Conservation (phyloP, 1,140 invertebrate species). For the Hypsibius dujardini region DNA sequence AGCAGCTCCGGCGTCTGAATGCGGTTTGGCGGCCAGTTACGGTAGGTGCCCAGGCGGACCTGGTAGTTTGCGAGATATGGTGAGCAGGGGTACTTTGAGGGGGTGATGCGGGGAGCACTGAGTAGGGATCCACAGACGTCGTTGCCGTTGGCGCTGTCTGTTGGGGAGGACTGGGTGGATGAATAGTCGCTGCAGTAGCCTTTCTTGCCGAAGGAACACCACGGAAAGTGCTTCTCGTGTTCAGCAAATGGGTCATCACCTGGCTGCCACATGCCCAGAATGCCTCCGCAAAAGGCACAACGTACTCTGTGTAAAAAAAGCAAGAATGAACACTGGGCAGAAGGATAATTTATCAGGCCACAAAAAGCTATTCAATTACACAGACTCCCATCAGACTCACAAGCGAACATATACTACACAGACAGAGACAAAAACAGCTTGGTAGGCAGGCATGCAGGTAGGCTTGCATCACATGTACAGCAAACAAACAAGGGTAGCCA, state of each 20-base stretch:
- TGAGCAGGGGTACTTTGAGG: not conserved
- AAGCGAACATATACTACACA: too few species aligned
- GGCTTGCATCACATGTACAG: too few species aligned
- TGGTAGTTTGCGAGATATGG: slow-evolving; percentile 2
- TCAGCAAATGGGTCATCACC: slow-evolving; percentile 26
- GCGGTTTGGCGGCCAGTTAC: slow-evolving; percentile 45
- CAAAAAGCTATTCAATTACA: too few species aligned
- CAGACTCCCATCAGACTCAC: too few species aligned
- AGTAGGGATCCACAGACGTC: not conserved
- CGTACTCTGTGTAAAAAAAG: too few species aligned
- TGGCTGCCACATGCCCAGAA: slow-evolving; percentile 26
- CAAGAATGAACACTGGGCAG: too few species aligned
- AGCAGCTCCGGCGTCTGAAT: slow-evolving; percentile 49
- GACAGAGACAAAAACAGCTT: too few species aligned
- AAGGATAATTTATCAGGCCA: too few species aligned
- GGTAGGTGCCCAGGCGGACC: slow-evolving; percentile 47
- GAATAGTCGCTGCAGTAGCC: not conserved
- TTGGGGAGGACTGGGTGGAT: slow-evolving; percentile 10
- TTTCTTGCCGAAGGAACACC: slow-evolving; percentile 22
- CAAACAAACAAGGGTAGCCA: too few species aligned
- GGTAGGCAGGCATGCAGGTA: too few species aligned
- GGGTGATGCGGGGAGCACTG: not conserved
- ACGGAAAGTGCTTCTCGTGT: slow-evolving; percentile 27
- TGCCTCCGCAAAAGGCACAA: slow-evolving; percentile 28
- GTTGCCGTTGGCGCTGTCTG: not conserved